phyloP scores from a whole-genome alignment of 2,113 vertebrate genomes.

The Ptilorrhoa leucosticta region DNA sequence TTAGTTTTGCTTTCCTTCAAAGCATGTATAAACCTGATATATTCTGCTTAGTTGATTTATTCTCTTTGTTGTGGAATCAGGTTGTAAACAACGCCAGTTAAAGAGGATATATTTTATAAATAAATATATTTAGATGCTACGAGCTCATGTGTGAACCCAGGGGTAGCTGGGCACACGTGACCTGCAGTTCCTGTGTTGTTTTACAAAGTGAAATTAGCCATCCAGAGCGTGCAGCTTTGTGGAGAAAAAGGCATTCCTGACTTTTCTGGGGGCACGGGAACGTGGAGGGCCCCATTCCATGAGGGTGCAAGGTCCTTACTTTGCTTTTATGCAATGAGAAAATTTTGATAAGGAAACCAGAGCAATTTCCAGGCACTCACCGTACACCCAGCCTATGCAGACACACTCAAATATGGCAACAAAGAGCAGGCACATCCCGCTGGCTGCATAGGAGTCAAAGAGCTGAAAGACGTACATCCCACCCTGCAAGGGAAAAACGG shows the following conservation, averaged over 20 bases:
- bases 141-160: background rate
- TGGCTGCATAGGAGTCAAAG: constrained; percentile 95
- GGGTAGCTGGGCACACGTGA: background rate
- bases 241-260: background rate
- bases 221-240: background rate
- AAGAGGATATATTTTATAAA: background rate
- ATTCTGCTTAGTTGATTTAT: background rate
- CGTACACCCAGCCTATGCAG: constrained; percentile 97
- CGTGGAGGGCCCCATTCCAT: background rate
- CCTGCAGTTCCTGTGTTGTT: background rate
- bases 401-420: constrained; percentile 97
- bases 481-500: constrained; percentile 74
- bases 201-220: background rate
- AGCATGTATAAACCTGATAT: background rate
- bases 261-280: background rate
- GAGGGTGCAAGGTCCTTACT: background rate
- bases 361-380: constrained; percentile 72
- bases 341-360: background rate
- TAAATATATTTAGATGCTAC: background rate
- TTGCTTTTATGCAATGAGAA: background rate
- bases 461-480: constrained; percentile 99
- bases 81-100: background rate
- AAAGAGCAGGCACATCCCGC: constrained; percentile 97
- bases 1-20: background rate
- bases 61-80: background rate